phyloP scores from a whole-genome alignment of 2,113 vertebrate species.

The Podarcis cretensis region DNA sequence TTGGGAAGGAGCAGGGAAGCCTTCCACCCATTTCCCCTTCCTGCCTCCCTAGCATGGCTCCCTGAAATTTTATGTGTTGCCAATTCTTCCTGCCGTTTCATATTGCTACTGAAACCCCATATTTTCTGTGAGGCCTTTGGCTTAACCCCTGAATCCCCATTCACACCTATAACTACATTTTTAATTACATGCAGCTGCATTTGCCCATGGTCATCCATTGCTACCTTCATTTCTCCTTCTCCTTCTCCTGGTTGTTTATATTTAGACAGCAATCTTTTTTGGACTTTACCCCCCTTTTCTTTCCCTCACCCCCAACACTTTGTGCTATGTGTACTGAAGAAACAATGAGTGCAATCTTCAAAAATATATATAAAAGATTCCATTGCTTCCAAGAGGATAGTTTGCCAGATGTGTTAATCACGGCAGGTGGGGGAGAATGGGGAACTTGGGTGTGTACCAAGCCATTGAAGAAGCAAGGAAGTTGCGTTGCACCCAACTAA shows the following conservation, averaged over 20 bases:
- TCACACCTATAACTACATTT: background rate
- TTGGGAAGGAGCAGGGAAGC: no score
- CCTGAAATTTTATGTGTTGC: background rate
- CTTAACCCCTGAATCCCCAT: background rate
- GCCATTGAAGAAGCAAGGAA: background rate
- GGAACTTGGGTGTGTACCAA: background rate
- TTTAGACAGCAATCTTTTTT: background rate
- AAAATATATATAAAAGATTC: background rate
- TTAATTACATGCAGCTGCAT: background rate
- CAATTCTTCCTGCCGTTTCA: background rate
- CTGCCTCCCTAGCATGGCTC: background rate
- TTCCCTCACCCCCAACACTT: no score
- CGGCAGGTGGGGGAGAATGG: slow-evolving; percentile 17
- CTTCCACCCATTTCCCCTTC: background rate
- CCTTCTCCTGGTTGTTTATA: background rate
- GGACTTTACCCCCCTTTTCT: no score
- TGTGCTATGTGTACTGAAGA: no score
- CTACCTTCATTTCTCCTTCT: background rate
- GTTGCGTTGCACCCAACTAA: background rate
- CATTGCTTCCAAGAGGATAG: background rate
- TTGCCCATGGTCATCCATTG: background rate
- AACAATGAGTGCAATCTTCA: no score
- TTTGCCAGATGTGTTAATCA: slow-evolving; percentile 25
- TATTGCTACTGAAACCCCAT: background rate
- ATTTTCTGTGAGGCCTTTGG: background rate